Base-by-base conservation (phyloP, 2,888 invertebrate species). In the Andrena bucephala region DNA sequence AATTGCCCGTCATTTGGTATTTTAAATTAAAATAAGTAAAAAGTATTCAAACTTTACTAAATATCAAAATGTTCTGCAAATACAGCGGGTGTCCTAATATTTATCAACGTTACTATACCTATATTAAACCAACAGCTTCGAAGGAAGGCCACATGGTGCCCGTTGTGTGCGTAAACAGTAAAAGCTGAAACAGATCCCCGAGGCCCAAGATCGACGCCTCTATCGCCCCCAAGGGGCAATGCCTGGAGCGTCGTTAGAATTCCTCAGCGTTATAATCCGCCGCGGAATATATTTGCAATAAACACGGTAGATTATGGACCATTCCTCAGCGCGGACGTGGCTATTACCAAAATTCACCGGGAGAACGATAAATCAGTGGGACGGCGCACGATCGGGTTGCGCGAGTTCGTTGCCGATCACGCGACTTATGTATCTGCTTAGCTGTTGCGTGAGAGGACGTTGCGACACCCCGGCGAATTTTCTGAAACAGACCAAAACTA, bases 401-500 rank as follows among this genome's bases (percentile, higher is more conserved):
- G 27, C 62, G 10, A 3, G 10, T 54, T 62, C 31, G 5, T 20
- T 48, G 36, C 31, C 60, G 52, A 62, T 67, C 60, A 7, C 54
- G 13, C 60, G 62, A 29, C 57, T 31, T 42, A 78, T 42, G 33
- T 77, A 68, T 65, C 77, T 71, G 29, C 10, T 48, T 57, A 36
- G 48, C 73, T 80, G 75, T 88, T 87, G 84, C 88, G 78, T 73
- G 84, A 88, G 71, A 78, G 67, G 71, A 73, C 59, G 71, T 86
- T 86, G 88, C 88, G 77, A 85, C 82, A 86, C 75, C 5, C 7
- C 75, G 59, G 68, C 74, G 71, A 88, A 88, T 87, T 88, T 87
- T 87, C 88, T 88, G 81, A 85, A 83, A 81, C 62, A 65, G 60
- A 70, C 48, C 65, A 74, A 66, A 87, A 77, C 86, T 59, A 86